Base-by-base conservation (phyloP, 2,113 vertebrate genomes). In the Acrocephalus arundinaceus region DNA sequence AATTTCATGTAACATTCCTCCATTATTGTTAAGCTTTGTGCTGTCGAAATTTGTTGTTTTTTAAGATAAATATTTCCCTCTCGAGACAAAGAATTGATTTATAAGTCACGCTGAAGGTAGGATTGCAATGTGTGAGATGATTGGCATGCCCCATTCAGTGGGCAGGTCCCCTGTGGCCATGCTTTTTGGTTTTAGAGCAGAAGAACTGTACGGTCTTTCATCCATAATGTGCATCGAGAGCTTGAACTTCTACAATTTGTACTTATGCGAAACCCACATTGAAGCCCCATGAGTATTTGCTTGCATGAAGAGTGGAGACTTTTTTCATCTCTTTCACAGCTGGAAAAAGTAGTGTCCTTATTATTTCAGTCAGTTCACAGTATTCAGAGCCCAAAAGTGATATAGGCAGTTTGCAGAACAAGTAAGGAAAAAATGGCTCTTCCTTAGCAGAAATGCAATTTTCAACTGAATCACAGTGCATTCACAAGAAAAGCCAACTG, bases 181-280 rank as follows among this genome's bases (percentile, higher is more conserved):
- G 27, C 4, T 25, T 45, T 59, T 75, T 77, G 33, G 21, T 94
- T 95, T 87, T 65, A 54, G 70, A 93, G 73, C n/a, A 61, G 82
- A 84, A 96, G 59, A 82, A 14, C 61, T 86, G 31, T 72, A 71
- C 13, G 19, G 16, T 68, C 58, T 90, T 93, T 96, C 57, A 95
- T 94, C 86, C 70, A 35, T 52, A 84, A 73, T 35, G 23, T 68
- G 89, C 57, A 58, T 57, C 0, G 5, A 72, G 58, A 75, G n/a
- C 70, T 75, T 84, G 66, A 92, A 84, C 88, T 85, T 87, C 25
- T 57, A 25, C 52, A 61, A 0, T 86, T 71, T 73, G 66, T 87
- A 81, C 61, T 90, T 57, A 18, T 87, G 88, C 63, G 58, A 95
- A 96, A 96, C 73, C 31, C 24, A 39, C 20, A 5, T 9, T 84